A percentile compares a stretch with the other conserved stretches of the same genome.
Evolutionary conservation across 1,140 invertebrate genomes (phyloP).

Genomic region (Cotesia glomerata): DNA sequence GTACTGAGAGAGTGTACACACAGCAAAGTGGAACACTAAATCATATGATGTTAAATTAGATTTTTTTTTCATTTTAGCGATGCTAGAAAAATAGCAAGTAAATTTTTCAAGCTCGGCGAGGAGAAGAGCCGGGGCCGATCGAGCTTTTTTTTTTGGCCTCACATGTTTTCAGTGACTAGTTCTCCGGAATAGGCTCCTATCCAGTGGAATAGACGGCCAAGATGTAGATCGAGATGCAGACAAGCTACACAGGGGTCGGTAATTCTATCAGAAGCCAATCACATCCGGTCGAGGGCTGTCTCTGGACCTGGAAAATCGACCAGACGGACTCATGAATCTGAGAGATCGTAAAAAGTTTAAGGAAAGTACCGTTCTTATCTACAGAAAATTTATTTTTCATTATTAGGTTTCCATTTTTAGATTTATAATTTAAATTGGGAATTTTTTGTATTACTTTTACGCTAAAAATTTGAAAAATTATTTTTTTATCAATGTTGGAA

Average conservation of each 20-base stretch:
- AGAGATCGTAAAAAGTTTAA: background rate
- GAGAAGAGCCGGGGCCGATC: background rate
- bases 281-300: constrained; percentile 48
- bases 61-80: background rate
- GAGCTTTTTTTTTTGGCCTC: background rate
- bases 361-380: no score
- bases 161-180: constrained; percentile 7
- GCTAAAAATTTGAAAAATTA: no score
- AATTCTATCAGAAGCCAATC: constrained; percentile 62
- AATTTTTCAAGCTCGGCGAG: constrained; percentile 25
- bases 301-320: constrained; percentile 49
- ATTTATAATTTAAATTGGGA: no score
- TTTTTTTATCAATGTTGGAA: no score
- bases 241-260: constrained; percentile 47
- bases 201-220: background rate
- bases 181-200: constrained; percentile 1
- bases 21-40: background rate
- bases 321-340: constrained; percentile 14
- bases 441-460: no score
- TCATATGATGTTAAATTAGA: background rate
- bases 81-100: constrained; percentile 34
- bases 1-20: background rate
- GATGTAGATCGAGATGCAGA: background rate
- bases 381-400: background rate
- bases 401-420: background rate